Conservation (phyloP, 2,113 vertebrate genomes). For the Zingel zingel region DNA sequence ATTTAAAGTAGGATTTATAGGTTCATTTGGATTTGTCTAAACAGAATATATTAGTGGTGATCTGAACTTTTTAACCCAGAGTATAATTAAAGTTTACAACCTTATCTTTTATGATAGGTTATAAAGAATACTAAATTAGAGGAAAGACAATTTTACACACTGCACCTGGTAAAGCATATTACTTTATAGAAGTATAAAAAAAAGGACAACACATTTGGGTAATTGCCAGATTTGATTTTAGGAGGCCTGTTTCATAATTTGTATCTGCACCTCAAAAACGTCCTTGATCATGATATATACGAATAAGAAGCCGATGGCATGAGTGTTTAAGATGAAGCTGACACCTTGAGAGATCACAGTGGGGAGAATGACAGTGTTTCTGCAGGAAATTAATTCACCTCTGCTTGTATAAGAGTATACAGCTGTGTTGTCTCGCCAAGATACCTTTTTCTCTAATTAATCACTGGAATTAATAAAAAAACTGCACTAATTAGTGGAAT, state of each 20-base stretch:
- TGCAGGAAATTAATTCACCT: slow-evolving; percentile 51
- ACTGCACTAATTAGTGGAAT: slow-evolving; percentile 54
- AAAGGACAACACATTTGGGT: slow-evolving; percentile 34
- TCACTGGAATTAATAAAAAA: slow-evolving; percentile 58
- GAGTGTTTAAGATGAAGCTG: slow-evolving; percentile 16
- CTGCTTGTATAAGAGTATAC: slow-evolving; percentile 20
- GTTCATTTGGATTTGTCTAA: background rate
- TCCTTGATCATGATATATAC: slow-evolving; percentile 15
- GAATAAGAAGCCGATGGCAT: background rate
- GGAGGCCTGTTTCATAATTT: background rate
- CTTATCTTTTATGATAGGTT: slow-evolving; percentile 36
- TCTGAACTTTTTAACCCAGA: slow-evolving; percentile 15
- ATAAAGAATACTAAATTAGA: slow-evolving; percentile 37
- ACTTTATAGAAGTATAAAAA: slow-evolving; percentile 34
- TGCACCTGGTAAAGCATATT: slow-evolving; percentile 37
- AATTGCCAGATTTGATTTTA: slow-evolving; percentile 25
- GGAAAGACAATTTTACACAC: background rate
- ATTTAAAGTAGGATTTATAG: slow-evolving; percentile 4
- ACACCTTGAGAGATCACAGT: background rate
- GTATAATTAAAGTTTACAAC: slow-evolving; percentile 35
- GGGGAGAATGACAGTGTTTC: slow-evolving; percentile 26
- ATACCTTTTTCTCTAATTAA: slow-evolving; percentile 58
- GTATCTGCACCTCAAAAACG: background rate
- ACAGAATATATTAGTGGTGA: slow-evolving; percentile 10
- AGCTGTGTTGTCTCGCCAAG: slow-evolving; percentile 47